Evolutionary conservation across 2,888 invertebrate genomes (phyloP), one percentile per base, ranked within the genome.

Genomic region (Drosophila borealis): DNA sequence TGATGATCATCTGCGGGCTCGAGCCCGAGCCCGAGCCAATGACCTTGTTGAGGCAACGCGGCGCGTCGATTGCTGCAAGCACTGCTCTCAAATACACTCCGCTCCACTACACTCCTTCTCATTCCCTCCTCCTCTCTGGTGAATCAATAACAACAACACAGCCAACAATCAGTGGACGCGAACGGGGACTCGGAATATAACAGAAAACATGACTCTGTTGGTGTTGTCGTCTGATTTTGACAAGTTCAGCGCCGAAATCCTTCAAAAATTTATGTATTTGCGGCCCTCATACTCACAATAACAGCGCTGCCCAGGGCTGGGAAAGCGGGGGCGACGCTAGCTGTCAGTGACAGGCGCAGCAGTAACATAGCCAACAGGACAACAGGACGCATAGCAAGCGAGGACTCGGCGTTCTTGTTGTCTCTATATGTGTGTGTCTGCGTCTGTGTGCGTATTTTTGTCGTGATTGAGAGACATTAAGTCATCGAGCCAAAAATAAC

Each of bases 221-320:
- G 17, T 57, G 60, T 55, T 60, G 59, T 64, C 63, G 85, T 80
- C 90, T 90, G 91, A 88, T 91, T 91, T 90, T 92, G 91, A 91
- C 91, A 91, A 90, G 90, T 90, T 90, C 91, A 91, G 91, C 91
- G 90, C 85, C 89, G 76, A 90, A 91, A 91, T 91, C 90, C 90
- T 91, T 91, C 90, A 90, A 89, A 90, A 89, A 89, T 85, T 80
- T 90, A 89, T 89, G 86, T 68, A 41, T 74, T 55, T 77, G 53
- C 36, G 41, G 65, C 55, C 66, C 21, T 49, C 70, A 57, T 56
- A 69, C 51, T 46, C 34, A 74, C 56, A 69, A 44, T 54, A 42
- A 21, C 13, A 57, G 33, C 33, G 44, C 33, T 3, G 29, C 36
- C 25, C 11, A 42, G 19, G 44, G 37, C 29, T 29, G 3, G 10